Evolutionary conservation across 2,888 invertebrate genomes (phyloP).

Genomic region (Patella pellucida): DNA sequence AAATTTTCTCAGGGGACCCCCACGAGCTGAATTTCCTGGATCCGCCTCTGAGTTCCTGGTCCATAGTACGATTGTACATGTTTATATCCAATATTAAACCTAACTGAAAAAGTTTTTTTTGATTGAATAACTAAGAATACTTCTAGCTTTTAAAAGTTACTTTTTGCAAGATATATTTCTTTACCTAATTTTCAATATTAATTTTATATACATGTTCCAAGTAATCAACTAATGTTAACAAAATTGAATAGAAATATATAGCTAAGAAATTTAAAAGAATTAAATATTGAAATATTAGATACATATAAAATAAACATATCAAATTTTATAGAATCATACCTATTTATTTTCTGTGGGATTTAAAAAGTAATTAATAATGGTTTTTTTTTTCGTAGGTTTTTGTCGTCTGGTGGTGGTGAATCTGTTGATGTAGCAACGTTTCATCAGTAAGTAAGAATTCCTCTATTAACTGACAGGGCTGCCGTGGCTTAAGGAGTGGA

Average conservation of each 20-base stretch:
- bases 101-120: too few relatives aligned
- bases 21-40: too few relatives aligned
- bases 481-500: too few relatives aligned
- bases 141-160: too few relatives aligned
- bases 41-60: too few relatives aligned
- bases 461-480: background rate
- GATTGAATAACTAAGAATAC: too few relatives aligned
- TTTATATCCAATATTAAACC: too few relatives aligned
- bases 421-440: constrained; percentile 47
- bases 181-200: too few relatives aligned
- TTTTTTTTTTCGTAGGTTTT: constrained; percentile 43
- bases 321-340: background rate
- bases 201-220: background rate
- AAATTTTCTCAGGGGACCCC: too few relatives aligned
- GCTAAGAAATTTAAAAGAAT: background rate
- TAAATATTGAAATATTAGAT: background rate
- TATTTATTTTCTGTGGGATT: background rate
- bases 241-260: background rate
- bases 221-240: too few relatives aligned
- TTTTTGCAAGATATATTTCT: too few relatives aligned
- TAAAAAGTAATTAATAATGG: constrained; percentile 26
- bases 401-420: constrained; percentile 43
- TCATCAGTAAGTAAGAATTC: constrained; percentile 53
- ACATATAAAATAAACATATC: background rate
- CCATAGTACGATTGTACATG: too few relatives aligned